Percentiles rank a stretch among this genome's conserved stretches.
Conservation (phyloP, 2,113 vertebrate genomes). For the Sarotherodon lohbergeri region DNA sequence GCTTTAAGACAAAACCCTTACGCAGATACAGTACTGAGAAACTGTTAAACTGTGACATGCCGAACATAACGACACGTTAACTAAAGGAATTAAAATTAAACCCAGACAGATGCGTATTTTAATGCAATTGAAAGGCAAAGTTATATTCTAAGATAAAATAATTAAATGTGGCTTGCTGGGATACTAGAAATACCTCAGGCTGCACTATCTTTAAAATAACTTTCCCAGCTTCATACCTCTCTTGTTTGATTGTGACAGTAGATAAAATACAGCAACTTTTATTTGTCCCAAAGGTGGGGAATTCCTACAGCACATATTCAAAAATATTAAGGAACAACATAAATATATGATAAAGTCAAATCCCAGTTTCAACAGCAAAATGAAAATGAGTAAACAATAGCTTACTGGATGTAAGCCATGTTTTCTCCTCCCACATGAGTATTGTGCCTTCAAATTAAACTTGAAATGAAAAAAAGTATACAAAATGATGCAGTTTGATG, state of each 20-base stretch:
- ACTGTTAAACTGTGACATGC: not conserved
- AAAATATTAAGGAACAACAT: not conserved
- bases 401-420: not conserved
- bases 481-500: not conserved
- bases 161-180: not conserved
- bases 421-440: not conserved
- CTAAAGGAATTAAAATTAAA: not conserved
- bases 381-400: rapidly evolving
- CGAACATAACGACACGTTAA: not conserved
- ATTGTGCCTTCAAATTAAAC: not conserved
- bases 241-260: not conserved
- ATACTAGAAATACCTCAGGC: not conserved
- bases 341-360: not conserved
- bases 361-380: not conserved
- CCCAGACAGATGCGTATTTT: not conserved
- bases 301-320: not conserved
- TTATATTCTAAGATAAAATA: not conserved
- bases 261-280: not conserved
- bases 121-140: not conserved
- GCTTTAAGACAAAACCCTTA: not conserved
- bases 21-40: not conserved
- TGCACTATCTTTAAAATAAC: not conserved
- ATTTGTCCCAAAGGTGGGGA: not conserved
- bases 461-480: not conserved
- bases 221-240: not conserved